These are phyloP conservation scores for Salticus scenicus DNA, from an alignment of 2,888 invertebrate genomes.

Conservation along the genomic window DNA sequence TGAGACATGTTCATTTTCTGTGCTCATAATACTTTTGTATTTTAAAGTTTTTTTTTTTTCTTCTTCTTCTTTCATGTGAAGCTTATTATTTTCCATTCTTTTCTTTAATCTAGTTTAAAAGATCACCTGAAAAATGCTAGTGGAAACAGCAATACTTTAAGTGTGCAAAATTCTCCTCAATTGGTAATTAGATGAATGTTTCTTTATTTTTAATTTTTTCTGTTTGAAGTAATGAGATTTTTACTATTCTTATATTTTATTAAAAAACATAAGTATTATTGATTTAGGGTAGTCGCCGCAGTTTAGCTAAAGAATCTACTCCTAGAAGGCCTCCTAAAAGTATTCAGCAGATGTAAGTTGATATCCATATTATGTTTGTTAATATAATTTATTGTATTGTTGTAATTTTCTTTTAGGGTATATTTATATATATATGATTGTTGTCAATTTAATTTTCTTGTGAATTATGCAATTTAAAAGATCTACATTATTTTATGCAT, in stretches of 20 bases:
- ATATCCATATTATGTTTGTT: too few species aligned
- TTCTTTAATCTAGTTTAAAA: conserved; percentile 73
- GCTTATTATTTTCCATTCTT: too few species aligned
- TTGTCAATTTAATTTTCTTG: too few species aligned
- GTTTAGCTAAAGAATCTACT: conserved; percentile 84
- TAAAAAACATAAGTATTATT: neutral
- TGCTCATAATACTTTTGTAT: too few species aligned
- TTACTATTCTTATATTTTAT: neutral
- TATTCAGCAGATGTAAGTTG: conserved; percentile 85
- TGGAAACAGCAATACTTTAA: conserved; percentile 73
- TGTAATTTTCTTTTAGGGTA: too few species aligned
- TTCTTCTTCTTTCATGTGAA: too few species aligned
- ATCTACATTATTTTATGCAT: too few species aligned
- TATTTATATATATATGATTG: too few species aligned
- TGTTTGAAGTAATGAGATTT: neutral
- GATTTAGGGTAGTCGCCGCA: conserved; percentile 51
- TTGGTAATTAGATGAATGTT: conserved; percentile 73
- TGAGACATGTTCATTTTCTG: too few species aligned
- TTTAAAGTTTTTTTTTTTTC: too few species aligned
- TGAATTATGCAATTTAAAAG: too few species aligned
- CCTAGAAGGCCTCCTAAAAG: conserved; percentile 86
- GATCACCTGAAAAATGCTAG: conserved; percentile 76
- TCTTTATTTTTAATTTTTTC: neutral
- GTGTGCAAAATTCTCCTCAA: conserved; percentile 74
- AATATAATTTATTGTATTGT: too few species aligned